Base-by-base conservation (phyloP, 2,888 invertebrate genomes). In the Maniola hyperantus region DNA sequence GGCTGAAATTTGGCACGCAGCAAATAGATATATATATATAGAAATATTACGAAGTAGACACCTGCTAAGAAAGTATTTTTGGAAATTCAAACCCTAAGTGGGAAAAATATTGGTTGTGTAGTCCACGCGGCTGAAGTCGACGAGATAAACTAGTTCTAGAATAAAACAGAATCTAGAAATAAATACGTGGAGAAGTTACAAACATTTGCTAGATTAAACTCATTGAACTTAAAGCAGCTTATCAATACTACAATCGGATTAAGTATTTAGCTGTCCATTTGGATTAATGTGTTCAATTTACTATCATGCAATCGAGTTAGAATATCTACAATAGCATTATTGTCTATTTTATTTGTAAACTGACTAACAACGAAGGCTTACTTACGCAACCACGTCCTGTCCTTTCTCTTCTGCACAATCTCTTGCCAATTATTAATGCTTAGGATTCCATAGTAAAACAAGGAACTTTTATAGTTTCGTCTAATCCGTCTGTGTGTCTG, bases 251-350 rank as follows among this genome's bases (percentile, higher is more conserved):
- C 15, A 57, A 57, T 57, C 57, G 42, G 57, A 39, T 57, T 42
- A 57, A 42, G 13, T 15, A 57, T 57, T 57, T 57, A 57, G 42
- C 39, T 13, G 57, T 39, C 57, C 20, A 57, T 39, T 57, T 13
- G 57, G 42, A 57, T 20, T 42, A 57, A 57, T 57, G 57, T 13
- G 20, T 13, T 57, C 20, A 39, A 57, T 57, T 42, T 57, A 57
- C 20, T 20, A 39, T 42, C 57, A 18, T 7, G 57, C 57, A 57
- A 57, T 57, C 42, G 57, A 57, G 20, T 57, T 20, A 57, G 13
- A 57, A 42, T 20, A 57, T 57, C 42, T 42, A 57, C 57, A 20
- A 20, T 39, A 42, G 18, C 13, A 6, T 13, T 39, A 55, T 55
- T 54, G 36, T 54, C 34, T 54, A 8, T 26, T 54, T 54, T 54